Conservation (phyloP, 37 sponge, comb jelly and placozoan genomes). For the Halisarca cf. caerulea region DNA sequence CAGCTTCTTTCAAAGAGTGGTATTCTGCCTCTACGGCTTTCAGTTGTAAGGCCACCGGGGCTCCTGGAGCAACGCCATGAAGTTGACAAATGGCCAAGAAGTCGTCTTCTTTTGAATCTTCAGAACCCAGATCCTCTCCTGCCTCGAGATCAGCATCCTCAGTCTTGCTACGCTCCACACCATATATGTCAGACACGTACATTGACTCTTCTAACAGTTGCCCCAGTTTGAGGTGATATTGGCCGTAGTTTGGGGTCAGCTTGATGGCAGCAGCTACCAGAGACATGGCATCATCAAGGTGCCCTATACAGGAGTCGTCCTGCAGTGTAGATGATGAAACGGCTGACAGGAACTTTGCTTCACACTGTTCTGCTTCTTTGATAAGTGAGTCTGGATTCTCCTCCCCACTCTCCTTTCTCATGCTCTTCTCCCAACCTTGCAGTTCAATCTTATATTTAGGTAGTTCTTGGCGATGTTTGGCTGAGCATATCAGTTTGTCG, state of each 20-base stretch:
- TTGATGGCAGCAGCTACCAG: conserved; percentile 76
- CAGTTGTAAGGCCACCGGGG: conserved; percentile 82
- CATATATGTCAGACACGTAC: conserved; percentile 80
- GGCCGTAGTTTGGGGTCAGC: conserved; percentile 41
- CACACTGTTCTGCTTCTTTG: conserved; percentile 49
- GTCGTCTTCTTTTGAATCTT: conserved; percentile 89
- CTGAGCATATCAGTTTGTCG: conserved; percentile 58
- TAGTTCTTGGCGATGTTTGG: conserved; percentile 38
- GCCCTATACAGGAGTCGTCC: not conserved
- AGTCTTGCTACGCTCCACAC: conserved; percentile 55
- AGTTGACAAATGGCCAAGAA: conserved; percentile 91
- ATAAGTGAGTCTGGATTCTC: conserved; percentile 47
- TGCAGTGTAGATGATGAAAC: not conserved
- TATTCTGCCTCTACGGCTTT: conserved; percentile 95
- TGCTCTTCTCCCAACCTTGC: conserved; percentile 59
- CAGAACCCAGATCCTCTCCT: conserved; percentile 48
- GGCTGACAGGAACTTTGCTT: conserved; percentile 47
- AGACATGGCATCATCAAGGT: not conserved
- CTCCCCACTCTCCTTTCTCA: conserved; percentile 46
- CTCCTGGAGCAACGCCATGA: conserved; percentile 77
- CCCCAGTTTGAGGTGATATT: conserved; percentile 77
- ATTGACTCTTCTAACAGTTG: conserved; percentile 88
- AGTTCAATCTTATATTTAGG: conserved; percentile 59
- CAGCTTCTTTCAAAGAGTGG: conserved; percentile 82
- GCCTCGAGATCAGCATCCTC: conserved; percentile 44